phyloP scores from a whole-genome alignment of 2,113 vertebrate species.

The Lophotis ruficrista region DNA sequence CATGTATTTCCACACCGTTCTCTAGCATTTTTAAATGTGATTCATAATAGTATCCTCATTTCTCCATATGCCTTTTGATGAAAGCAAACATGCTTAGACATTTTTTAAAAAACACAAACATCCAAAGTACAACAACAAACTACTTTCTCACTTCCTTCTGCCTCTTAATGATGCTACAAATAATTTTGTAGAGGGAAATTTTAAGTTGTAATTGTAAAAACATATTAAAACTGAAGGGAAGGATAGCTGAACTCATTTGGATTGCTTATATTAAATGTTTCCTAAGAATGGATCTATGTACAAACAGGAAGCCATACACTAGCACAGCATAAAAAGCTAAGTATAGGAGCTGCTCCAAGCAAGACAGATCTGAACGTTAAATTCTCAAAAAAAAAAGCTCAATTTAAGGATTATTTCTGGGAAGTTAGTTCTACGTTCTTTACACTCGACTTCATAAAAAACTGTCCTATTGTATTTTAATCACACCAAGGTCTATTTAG shows the following conservation, averaged over 20 bases:
- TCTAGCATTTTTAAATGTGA: background rate
- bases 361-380: background rate
- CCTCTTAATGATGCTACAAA: background rate
- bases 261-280: background rate
- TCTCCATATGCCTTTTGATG: background rate
- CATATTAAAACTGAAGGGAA: background rate
- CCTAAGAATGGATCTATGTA: background rate
- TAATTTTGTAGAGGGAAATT: background rate
- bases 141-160: background rate
- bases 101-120: background rate
- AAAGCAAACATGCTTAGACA: background rate
- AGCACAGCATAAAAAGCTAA: background rate
- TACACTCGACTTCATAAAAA: too few species aligned
- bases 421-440: background rate
- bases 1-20: background rate
- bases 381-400: background rate
- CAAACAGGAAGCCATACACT: background rate
- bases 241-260: fast-evolving
- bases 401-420: background rate
- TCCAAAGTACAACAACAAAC: background rate
- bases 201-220: background rate
- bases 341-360: background rate
- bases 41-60: background rate
- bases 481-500: background rate
- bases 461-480: background rate